Evolutionary conservation across 2,888 invertebrate species (phyloP).

Genomic region (Drosophila picticornis): DNA sequence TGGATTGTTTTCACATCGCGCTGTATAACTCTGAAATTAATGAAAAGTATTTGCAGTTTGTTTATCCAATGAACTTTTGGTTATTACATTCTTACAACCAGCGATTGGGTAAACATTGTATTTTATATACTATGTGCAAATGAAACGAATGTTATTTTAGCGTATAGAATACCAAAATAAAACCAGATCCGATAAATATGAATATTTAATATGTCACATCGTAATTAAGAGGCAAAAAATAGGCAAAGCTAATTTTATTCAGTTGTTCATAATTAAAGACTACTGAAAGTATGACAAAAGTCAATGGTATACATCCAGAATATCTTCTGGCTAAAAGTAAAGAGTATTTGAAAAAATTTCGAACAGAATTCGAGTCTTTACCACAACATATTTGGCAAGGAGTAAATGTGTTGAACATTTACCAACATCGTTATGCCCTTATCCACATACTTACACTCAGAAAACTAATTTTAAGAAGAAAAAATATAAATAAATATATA

Average conservation of each 20-base stretch:
- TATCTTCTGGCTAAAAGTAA: neutral
- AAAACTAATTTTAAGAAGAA: neutral
- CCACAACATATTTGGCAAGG: neutral
- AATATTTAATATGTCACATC: no score
- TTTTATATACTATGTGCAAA: neutral
- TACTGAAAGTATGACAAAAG: neutral
- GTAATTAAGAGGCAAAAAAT: neutral
- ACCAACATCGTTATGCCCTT: neutral
- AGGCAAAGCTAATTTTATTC: neutral
- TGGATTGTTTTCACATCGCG: neutral
- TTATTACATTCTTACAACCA: neutral
- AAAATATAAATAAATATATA: neutral
- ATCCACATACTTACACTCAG: constrained; percentile 6
- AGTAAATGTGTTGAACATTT: neutral
- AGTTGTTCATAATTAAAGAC: neutral
- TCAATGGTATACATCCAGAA: neutral
- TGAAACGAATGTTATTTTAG: neutral
- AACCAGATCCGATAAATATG: neutral
- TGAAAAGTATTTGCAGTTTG: neutral
- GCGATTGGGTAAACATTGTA: neutral
- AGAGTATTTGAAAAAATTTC: neutral
- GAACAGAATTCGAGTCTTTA: neutral
- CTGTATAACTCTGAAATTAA: no score
- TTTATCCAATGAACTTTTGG: neutral
- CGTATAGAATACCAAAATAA: neutral